These are phyloP conservation scores for Lepidochrysops patricia DNA, from an alignment of 2,888 invertebrate species.

Conservation along the genomic window DNA sequence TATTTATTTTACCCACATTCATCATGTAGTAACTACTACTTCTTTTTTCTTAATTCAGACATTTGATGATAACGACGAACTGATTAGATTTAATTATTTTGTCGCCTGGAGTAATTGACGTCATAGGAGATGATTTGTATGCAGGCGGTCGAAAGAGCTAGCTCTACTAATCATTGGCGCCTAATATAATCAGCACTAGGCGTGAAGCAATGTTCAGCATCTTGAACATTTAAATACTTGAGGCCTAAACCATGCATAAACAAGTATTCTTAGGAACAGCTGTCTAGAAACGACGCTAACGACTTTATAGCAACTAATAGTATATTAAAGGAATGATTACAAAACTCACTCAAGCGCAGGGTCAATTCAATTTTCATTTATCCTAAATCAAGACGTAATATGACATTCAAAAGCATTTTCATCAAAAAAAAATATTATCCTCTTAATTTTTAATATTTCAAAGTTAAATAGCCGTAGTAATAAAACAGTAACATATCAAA, in stretches of 20 bases:
- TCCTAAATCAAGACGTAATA: too few relatives aligned
- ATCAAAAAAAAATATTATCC: too few relatives aligned
- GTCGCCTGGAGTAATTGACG: background rate
- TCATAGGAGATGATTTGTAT: background rate
- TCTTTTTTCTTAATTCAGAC: too few relatives aligned
- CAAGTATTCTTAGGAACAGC: slow-evolving; percentile 5
- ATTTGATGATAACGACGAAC: too few relatives aligned
- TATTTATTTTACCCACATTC: too few relatives aligned
- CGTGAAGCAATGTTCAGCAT: slow-evolving; percentile 1
- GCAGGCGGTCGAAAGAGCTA: background rate
- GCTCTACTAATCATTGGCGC: background rate
- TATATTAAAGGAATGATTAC: too few relatives aligned
- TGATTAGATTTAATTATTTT: too few relatives aligned
- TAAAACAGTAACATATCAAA: background rate
- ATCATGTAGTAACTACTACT: too few relatives aligned
- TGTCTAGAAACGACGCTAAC: background rate
- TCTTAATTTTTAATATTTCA: background rate
- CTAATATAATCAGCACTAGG: background rate
- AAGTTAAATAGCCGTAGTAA: too few relatives aligned
- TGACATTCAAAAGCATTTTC: too few relatives aligned
- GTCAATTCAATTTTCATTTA: too few relatives aligned
- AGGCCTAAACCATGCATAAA: background rate
- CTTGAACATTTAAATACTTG: slow-evolving; percentile 2
- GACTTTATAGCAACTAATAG: background rate
- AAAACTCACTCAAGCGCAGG: too few relatives aligned